Evolutionary conservation across 2,888 invertebrate genomes (phyloP).

Genomic region (Orchesellides sinensis): DNA sequence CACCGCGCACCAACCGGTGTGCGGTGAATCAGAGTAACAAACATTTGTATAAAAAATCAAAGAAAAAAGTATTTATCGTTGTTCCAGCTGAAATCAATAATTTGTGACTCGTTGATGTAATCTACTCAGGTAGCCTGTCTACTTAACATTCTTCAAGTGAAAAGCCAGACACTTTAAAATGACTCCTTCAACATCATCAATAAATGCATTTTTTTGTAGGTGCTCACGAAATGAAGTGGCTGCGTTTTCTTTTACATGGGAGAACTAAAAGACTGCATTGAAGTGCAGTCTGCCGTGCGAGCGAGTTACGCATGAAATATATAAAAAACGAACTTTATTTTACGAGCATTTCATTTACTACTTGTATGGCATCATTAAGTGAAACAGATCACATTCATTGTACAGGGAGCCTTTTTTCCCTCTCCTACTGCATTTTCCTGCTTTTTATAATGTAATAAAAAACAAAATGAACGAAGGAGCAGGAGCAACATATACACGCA

Average conservation of each 20-base stretch:
- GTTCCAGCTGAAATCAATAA: constrained; percentile 45
- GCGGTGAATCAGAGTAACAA: background rate
- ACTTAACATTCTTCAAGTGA: constrained; percentile 57
- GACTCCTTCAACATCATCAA: constrained; percentile 16
- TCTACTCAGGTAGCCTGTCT: constrained; percentile 56
- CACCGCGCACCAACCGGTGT: constrained; percentile 14
- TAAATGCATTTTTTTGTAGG: background rate
- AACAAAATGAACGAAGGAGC: constrained; percentile 39
- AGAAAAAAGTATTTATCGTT: constrained; percentile 25
- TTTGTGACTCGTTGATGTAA: constrained; percentile 59
- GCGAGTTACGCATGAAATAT: too few species aligned
- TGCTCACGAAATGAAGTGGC: too few species aligned
- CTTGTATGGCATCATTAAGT: constrained; percentile 52
- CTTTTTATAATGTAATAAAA: background rate
- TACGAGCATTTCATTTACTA: constrained; percentile 52
- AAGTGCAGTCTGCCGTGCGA: constrained; percentile 13
- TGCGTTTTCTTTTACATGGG: constrained; percentile 14
- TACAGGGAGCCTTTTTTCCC: background rate
- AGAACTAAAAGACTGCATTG: background rate
- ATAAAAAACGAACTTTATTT: too few species aligned
- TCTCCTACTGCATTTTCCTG: background rate
- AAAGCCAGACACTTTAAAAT: constrained; percentile 59
- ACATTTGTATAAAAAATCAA: background rate
- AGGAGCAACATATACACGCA: constrained; percentile 23
- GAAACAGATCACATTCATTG: constrained; percentile 55